Conservation (phyloP, 2,888 invertebrate species). For the Hyposoter didymator region DNA sequence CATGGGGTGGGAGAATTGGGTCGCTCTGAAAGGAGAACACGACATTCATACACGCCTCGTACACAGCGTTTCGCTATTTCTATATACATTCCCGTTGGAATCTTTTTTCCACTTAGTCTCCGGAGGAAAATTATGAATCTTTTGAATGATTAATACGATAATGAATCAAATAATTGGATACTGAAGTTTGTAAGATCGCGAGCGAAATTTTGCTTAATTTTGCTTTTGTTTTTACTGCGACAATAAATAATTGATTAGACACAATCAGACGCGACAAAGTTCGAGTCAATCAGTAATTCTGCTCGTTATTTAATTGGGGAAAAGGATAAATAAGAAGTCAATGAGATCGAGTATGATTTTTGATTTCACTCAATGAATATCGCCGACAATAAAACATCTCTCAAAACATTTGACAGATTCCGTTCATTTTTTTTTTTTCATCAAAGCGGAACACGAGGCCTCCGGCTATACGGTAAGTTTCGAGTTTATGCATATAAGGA, state of each 20-base stretch:
- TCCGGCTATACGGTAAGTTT: not conserved
- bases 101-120: constrained; percentile 9
- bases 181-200: constrained; percentile 24
- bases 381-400: not conserved
- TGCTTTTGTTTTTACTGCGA: not conserved
- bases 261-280: not conserved
- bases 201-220: constrained; percentile 30
- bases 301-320: not conserved
- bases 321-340: not conserved
- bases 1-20: constrained; percentile 52
- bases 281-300: not conserved
- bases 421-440: not conserved
- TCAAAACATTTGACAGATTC: not conserved
- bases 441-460: not conserved
- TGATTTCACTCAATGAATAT: not conserved
- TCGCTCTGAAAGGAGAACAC: constrained; percentile 61
- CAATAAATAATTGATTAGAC: constrained; percentile 27
- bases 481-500: not conserved
- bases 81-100: not conserved
- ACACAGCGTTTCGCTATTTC: not conserved
- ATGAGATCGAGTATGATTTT: not conserved
- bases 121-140: not conserved
- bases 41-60: constrained; percentile 37
- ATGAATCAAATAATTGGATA: not conserved
- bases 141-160: not conserved